Base-by-base conservation (phyloP, 2,113 vertebrate genomes). In the Typhlomys cinereus region DNA sequence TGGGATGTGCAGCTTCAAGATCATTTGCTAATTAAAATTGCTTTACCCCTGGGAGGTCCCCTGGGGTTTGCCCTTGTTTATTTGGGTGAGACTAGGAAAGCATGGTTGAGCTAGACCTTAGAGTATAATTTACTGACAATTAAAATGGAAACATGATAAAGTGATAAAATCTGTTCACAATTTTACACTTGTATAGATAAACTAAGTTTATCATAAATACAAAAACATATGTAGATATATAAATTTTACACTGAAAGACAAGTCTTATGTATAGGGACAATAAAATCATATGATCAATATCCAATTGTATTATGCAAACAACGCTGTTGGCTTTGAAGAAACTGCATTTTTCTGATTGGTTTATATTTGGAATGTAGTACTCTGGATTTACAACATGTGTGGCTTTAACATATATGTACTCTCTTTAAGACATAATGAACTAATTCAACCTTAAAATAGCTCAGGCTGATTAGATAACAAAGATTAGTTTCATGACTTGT, bases 21-120 rank as follows among this genome's bases (percentile, higher is more conserved):
- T 98, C 97, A 97, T 98, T 97, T 98, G 96, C 96, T 98, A 98
- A 98, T 98, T 98, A 98, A 98, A 98, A 97, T 88, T 95, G 89
- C 95, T 97, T 97, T 96, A 96, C 92, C 91, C 94, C 0, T 0
- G 96, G 96, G 95, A 96, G 96, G 93, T 94, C 96, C 84, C 34
- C 93, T 92, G 97, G 97, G 97, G 95, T 95, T 97, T 97, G 80
- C 92, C 93, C 97, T 95, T 97, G 96, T 95, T 97, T 98, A 98
- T 97, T 94, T 94, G 96, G 93, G 90, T 97, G 98, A 97, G 81
- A 97, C 93, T 75, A 5, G 96, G 97, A 98, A 98, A 97, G 98
- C 94, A 95, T 92, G 95, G 88, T 96, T 96, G 97, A 97, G 96
- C 92, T 95, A 97, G 97, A 82, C 93, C 95, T 85, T 94, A 94